phyloP scores from a whole-genome alignment of 2,797 vertebrate genomes.

The Brachyrhaphis roseni region DNA sequence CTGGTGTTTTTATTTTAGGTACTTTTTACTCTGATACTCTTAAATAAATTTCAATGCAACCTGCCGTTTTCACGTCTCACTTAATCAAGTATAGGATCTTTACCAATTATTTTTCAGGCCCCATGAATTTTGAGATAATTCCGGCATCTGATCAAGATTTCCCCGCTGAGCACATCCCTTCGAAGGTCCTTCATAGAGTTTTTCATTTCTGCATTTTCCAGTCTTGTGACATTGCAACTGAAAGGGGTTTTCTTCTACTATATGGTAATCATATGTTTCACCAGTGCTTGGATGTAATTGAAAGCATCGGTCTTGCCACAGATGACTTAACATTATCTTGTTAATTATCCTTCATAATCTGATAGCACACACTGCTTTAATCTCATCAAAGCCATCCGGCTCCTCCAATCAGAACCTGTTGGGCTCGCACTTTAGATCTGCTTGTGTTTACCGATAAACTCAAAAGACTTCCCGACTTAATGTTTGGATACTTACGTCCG shows the following conservation, averaged over 20 bases:
- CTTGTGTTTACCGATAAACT: slow-evolving; percentile 17
- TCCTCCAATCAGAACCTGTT: slow-evolving; percentile 28
- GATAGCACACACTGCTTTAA: slow-evolving; percentile 35
- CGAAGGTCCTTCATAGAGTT: background rate
- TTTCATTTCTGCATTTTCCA: background rate
- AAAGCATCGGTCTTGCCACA: slow-evolving; percentile 39
- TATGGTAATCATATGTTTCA: slow-evolving; percentile 27
- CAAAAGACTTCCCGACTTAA: slow-evolving; percentile 19
- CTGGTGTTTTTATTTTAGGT: background rate
- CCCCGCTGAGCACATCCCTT: background rate
- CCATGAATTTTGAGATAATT: background rate
- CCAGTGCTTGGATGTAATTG: slow-evolving; percentile 46
- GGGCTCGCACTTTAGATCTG: background rate
- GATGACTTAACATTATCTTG: slow-evolving; percentile 44
- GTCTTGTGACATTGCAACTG: background rate
- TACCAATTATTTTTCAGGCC: background rate
- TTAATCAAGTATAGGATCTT: background rate
- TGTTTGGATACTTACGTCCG: slow-evolving; percentile 13
- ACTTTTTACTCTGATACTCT: background rate
- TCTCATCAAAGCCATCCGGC: slow-evolving; percentile 36
- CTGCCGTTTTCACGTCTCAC: background rate
- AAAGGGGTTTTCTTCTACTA: slow-evolving; percentile 12
- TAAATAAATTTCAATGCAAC: background rate
- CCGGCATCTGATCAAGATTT: background rate
- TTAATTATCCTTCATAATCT: slow-evolving; percentile 46